Percentiles rank a stretch among this genome's conserved stretches.
Conservation (phyloP, 2,797 vertebrate species). For the Danio aesculapii region DNA sequence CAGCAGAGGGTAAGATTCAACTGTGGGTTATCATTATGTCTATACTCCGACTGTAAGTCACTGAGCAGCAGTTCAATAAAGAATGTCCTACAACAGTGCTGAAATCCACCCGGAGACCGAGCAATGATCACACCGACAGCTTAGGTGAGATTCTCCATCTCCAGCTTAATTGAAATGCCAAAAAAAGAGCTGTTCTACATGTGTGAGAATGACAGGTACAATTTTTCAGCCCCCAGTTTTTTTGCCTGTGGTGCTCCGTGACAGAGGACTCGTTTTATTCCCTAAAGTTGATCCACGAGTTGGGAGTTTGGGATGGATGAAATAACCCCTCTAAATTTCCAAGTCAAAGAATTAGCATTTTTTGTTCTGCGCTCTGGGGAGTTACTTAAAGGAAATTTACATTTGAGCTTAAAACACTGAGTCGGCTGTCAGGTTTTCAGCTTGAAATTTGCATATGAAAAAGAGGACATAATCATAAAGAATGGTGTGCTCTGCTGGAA, state of each 20-base stretch:
- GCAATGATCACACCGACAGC: slow-evolving; percentile 47
- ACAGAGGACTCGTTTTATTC: slow-evolving; percentile 47
- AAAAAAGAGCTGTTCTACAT: slow-evolving; percentile 60
- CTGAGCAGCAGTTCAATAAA: slow-evolving; percentile 43
- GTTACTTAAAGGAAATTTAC: slow-evolving; percentile 37
- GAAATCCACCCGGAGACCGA: slow-evolving; percentile 37
- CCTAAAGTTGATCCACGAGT: slow-evolving; percentile 46
- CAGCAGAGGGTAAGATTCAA: slow-evolving; percentile 25
- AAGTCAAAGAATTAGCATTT: slow-evolving; percentile 36
- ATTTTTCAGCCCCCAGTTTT: slow-evolving; percentile 48
- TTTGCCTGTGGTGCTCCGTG: slow-evolving; percentile 40
- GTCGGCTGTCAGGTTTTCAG: slow-evolving; percentile 25
- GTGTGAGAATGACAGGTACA: slow-evolving; percentile 54
- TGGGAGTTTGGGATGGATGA: slow-evolving; percentile 52
- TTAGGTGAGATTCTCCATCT: slow-evolving; percentile 52
- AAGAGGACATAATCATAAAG: slow-evolving; percentile 31
- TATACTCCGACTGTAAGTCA: slow-evolving; percentile 10
- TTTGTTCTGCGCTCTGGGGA: slow-evolving; percentile 17
- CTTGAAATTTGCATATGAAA: slow-evolving; percentile 28
- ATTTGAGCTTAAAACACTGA: slow-evolving; percentile 15
- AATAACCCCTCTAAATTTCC: slow-evolving; percentile 36
- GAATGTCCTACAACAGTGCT: slow-evolving; percentile 26
- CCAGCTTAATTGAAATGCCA: slow-evolving; percentile 63
- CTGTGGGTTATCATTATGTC: slow-evolving; percentile 38
- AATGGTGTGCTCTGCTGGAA: neutral